Evolutionary conservation across 2,888 invertebrate species (phyloP), one percentile per base, ranked within the genome.

Genomic region (Apotomis capreana): DNA sequence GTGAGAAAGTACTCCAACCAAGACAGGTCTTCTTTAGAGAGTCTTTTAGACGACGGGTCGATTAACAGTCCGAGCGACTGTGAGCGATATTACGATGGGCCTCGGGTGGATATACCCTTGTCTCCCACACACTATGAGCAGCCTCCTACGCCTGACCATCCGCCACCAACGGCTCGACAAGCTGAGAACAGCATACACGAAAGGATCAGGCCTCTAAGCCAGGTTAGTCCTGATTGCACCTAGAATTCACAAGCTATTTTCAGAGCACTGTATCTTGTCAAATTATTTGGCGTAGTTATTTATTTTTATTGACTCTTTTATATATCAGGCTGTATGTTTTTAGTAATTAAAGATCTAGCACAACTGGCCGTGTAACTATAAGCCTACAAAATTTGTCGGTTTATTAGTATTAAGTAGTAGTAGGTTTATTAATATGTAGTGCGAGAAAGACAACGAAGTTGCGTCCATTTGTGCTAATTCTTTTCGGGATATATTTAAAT

Each of bases 61-160:
- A 89, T 90, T 87, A 94, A 94, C 70, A 93, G 91, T 77, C 93
- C 92, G 40, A 89, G 90, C 78, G 89, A 93, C 80, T 90, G 91
- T 81, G 94, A 94, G 78, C 85, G 91, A 76, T 89, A 86, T 81
- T 87, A 84, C 76, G 89, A 89, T 12, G 89, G 89, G 58, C 83
- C 86, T 76, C 93, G 91, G 86, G 81, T 90, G 37, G 87, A 94
- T 78, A 86, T 94, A 80, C 98, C 98, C 0, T 92, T 97, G 79
- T 98, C 97, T 78, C 98, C 98, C 26, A 97, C 97, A 62, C 97
- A 97, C 85, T 98, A 98, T 82, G 95, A 95, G 68, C 98, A 98
- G 89, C 98, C 98, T 10, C 97, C 98, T 9, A 98, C 98, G 10
- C 98, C 98, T 0, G 98, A 98, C 80, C 98, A 98, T 90, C 98